Base-by-base conservation (phyloP, 2,888 invertebrate genomes). In the Drosophila mercatorum region DNA sequence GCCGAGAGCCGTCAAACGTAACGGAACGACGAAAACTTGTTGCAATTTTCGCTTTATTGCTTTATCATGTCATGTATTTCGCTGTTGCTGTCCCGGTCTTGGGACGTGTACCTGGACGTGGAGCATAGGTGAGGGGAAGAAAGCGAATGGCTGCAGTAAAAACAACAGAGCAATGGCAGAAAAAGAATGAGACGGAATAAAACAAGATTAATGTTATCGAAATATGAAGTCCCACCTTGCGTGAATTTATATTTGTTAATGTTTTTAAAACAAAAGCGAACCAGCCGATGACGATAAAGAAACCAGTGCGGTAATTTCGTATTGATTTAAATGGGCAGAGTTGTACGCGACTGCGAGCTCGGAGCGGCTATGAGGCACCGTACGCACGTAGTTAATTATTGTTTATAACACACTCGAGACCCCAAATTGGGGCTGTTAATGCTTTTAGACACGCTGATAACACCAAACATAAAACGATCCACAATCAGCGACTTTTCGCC, bases 21-120 rank as follows among this genome's bases (percentile, higher is more conserved):
- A 56, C 70, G 51, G 43, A 56, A 51, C 72, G 51, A 56, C 77
- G 78, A 67, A 71, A 83, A 84, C 82, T 87, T 84, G 87, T 87
- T 84, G 84, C 76, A 84, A 84, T 84, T 84, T 73, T 78, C 76
- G 63, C 80, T 84, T 84, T 82, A 84, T 84, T 78, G 88, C 88
- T 87, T 84, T 84, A 87, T 84, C 88, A 68, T 80, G 79, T 77
- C 60, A 61, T 65, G 64, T 72, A 63, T 65, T 58, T 57, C 67
- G 62, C 60, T 58, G 8, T 63, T 58, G 65, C 65, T 53, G 61
- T 46, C 63, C 43, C 56, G 62, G 52, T 72, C 75, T 78, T 67
- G 68, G 56, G 65, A 71, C 51, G 47, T 44, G 58, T 62, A 77
- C 58, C 73, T 78, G 64, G 71, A 63, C 61, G 44, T 53, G 12